Evolutionary conservation across 1,140 invertebrate species (phyloP), one percentile per base, ranked within the genome.

Genomic region (Anastrepha ludens): DNA sequence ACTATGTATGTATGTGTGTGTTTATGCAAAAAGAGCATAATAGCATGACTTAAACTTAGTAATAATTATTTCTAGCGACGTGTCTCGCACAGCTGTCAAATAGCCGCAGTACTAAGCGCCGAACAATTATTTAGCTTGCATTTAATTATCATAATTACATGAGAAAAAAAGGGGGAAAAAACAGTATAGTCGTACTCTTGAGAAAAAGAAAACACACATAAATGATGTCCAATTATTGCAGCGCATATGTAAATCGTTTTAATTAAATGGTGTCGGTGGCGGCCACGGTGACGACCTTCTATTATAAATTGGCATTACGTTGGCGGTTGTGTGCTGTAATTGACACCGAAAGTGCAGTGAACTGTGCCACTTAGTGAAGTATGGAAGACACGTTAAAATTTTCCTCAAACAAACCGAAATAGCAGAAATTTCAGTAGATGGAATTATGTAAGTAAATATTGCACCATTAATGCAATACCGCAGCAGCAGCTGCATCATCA

Each of bases 101-200:
- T 9, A n/a, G 20, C 29, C 20, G 20, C 6, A 15, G 65, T 29
- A 4, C 11, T 67, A 41, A 67, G 39, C 13, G 9, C 29, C 65
- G 39, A 39, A 29, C 65, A 67, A 67, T 67, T 67, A 15, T 67
- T 39, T 29, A 67, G 65, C 65, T 67, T 20, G 65, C 65, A 67
- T 67, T 41, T 67, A 67, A 67, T 67, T 67, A 41, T 67, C 13
- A 29, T 41, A 41, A 67, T 67, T 67, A 41, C 39, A 39, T 39
- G 9, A 67, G 29, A 29, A 67, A 67, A 67, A 64, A 29, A 29
- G 29, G 29, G 29, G 29, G 29, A 29, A 29, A 29, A 29, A 29
- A 29, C 29, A 29, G 29, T 29, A 29, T 29, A 29, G 29, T 29
- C 29, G 29, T 29, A 29, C 29, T 29, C 29, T 29, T 29, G 29